These are phyloP conservation scores for Corythucha ciliata DNA, from an alignment of 2,888 invertebrate genomes.

Conservation along the genomic window DNA sequence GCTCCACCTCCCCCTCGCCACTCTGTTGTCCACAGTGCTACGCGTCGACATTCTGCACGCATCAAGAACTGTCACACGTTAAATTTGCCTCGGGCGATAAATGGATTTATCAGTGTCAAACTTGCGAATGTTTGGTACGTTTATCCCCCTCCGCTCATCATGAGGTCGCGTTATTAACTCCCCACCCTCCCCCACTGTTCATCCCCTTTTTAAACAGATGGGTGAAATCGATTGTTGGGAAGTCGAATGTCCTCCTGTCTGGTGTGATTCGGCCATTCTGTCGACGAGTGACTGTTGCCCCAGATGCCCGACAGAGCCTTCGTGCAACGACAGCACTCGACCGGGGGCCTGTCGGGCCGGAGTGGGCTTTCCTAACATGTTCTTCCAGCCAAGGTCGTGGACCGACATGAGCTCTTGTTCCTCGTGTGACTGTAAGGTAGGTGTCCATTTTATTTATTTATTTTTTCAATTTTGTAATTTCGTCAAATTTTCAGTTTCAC, in stretches of 20 bases:
- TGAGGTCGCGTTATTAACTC: too few relatives aligned
- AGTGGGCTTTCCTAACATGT: conserved; percentile 20
- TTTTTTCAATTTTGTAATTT: too few relatives aligned
- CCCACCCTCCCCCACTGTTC: background rate
- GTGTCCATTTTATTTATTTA: too few relatives aligned
- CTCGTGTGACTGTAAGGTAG: conserved; percentile 65
- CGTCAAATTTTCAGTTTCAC: too few relatives aligned
- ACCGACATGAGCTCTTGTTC: conserved; percentile 54
- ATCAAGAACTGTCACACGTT: conserved; percentile 68
- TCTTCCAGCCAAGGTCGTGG: conserved; percentile 50
- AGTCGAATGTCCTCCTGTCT: conserved; percentile 65
- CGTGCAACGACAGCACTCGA: conserved; percentile 40
- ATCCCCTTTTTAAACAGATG: conserved; percentile 45
- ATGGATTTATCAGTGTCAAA: conserved; percentile 87
- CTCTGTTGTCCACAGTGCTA: conserved; percentile 74
- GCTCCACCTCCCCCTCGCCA: conserved; percentile 44
- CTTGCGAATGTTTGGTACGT: conserved; percentile 79
- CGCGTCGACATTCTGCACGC: conserved; percentile 60
- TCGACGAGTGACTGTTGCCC: conserved; percentile 61
- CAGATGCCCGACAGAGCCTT: conserved; percentile 55
- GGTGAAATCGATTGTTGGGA: conserved; percentile 86
- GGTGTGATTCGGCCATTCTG: conserved; percentile 54
- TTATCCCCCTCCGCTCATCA: too few relatives aligned
- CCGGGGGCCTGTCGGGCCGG: conserved; percentile 38
- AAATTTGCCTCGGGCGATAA: conserved; percentile 70